Percentiles rank a stretch among this genome's conserved stretches.
Evolutionary conservation across 2,888 invertebrate genomes (phyloP).

Genomic region (Hemaris fuciformis): DNA sequence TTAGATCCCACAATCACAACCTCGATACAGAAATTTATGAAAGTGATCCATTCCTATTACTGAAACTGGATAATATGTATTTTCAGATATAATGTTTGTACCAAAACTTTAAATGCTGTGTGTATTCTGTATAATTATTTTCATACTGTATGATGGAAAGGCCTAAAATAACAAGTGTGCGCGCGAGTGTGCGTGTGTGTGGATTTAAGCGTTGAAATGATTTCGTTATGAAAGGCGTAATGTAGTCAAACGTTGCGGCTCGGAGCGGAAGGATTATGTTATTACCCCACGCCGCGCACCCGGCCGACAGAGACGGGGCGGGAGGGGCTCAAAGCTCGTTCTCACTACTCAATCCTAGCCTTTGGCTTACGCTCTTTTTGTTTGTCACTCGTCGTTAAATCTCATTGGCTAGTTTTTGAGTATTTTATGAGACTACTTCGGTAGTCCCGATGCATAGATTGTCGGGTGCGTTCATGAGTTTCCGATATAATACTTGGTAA

Average conservation of each 20-base stretch:
- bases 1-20: too few relatives aligned
- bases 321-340: too few relatives aligned
- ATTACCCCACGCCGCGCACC: neutral
- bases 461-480: too few relatives aligned
- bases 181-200: neutral
- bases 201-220: slow-evolving; percentile 6
- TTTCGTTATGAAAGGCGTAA: slow-evolving; percentile 6
- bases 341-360: neutral
- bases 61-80: too few relatives aligned
- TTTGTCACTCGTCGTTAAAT: slow-evolving; percentile 1
- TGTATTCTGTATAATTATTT: neutral
- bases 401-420: too few relatives aligned
- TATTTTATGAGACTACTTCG: neutral
- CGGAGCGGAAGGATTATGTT: slow-evolving; percentile 5
- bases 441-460: neutral
- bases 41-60: too few relatives aligned
- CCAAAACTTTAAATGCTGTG: neutral
- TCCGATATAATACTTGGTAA: too few relatives aligned
- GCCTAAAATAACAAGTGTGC: neutral
- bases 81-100: neutral
- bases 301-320: neutral
- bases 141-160: neutral
- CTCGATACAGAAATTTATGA: too few relatives aligned
- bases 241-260: slow-evolving; percentile 6
- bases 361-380: slow-evolving; percentile 1